Percentiles rank a stretch among this genome's conserved stretches.
Evolutionary conservation across 2,113 vertebrate genomes (phyloP).

Genomic region (Macrotus californicus): DNA sequence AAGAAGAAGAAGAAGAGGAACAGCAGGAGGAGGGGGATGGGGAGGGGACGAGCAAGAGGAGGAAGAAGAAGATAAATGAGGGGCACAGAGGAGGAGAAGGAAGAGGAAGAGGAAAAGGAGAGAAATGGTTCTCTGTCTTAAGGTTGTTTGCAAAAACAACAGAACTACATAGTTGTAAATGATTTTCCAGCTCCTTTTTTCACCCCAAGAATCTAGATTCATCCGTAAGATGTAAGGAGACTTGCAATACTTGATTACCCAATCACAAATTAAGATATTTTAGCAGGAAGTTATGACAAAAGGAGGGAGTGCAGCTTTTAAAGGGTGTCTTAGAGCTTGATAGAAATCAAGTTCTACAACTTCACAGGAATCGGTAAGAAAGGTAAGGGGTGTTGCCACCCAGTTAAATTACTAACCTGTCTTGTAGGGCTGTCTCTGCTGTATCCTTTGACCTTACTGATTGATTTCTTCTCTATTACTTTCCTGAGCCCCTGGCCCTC

Average conservation of each 20-base stretch:
- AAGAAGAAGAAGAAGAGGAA: no score
- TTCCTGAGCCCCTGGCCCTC: not conserved
- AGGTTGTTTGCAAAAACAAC: not conserved
- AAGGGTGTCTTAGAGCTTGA: not conserved
- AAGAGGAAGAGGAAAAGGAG: not conserved
- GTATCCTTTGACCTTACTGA: not conserved
- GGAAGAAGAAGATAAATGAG: no score
- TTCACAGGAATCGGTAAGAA: not conserved
- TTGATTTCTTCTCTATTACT: not conserved
- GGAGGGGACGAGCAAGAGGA: not conserved
- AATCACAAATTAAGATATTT: not conserved
- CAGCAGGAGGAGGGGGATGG: fast-evolving
- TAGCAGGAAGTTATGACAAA: not conserved
- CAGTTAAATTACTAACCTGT: not conserved
- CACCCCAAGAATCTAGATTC: not conserved
- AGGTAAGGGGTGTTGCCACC: not conserved
- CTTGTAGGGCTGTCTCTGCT: not conserved
- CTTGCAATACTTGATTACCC: not conserved
- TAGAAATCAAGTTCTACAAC: not conserved
- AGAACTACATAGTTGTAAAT: not conserved
- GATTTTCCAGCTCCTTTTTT: not conserved
- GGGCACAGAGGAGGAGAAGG: no score
- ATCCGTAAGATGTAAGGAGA: not conserved
- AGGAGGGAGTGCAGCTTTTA: not conserved
- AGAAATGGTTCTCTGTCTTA: not conserved